Evolutionary conservation across 92 coral and sea anemone genomes (phyloP), one percentile per base, ranked within the genome.

Genomic region (Galaxea fascicularis): DNA sequence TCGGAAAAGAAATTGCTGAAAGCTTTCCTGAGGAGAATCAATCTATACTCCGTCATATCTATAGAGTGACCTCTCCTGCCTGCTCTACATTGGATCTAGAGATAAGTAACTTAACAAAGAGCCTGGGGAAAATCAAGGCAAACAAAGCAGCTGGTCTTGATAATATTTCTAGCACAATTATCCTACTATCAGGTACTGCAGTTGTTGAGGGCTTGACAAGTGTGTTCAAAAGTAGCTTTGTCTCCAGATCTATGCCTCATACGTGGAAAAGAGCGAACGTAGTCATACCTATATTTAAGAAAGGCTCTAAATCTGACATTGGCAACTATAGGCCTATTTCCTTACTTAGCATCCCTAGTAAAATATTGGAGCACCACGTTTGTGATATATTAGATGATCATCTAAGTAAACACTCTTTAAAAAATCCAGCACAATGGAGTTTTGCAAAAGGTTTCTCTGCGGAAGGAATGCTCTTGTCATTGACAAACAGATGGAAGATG

Each of bases 91-190:
- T n/a, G n/a, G 80, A 75, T 17, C 65, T 75, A 35, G 80, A 75
- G 65, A 75, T 75, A 20, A 51, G 65, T 12, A 60, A 60, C 31
- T 57, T 77, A 44, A 77, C 54, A 25, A 56, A 77, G 29, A 0
- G 53, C 54, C 82, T 77, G 45, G 52, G 54, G 70, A 77, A 77
- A 77, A 57, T 77, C 82, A 77, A 77, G 82, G 71, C 71, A 28
- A 77, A 77, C 31, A 77, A 77, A 77, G 82, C 82, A 77, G 72
- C 82, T 77, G 82, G 82, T 57, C 82, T 46, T 77, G 82, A 77
- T 60, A 46, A 46, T 30, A 77, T 77, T 28, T 26, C 80, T 21
- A 76, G 64, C 45, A 76, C 80, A 21, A 76, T 76, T 18, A 76
- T 76, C 80, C 63, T 65, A 77, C 63, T 75, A 75, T 77, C 82